These are phyloP conservation scores for Epinephelus malabaricus DNA, from an alignment of 2,797 vertebrate species.

Conservation along the genomic window DNA sequence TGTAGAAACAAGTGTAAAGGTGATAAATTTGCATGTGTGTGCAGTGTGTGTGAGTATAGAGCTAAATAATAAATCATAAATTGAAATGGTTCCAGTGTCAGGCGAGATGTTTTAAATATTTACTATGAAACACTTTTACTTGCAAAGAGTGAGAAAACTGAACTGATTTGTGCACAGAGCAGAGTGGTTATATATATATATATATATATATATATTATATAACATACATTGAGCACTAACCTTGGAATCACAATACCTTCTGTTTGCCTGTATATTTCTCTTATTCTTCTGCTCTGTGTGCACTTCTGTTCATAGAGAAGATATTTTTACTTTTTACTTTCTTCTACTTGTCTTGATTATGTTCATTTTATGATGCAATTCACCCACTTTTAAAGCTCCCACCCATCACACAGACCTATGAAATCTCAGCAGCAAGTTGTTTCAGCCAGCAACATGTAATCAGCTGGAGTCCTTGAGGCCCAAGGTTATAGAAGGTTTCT, in stretches of 20 bases:
- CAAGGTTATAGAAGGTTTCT: neutral
- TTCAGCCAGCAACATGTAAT: neutral
- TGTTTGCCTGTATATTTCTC: neutral
- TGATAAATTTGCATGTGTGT: neutral
- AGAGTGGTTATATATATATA: neutral
- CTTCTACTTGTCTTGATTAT: neutral
- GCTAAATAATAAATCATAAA: slow-evolving; percentile 16
- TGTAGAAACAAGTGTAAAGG: neutral
- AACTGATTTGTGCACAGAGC: neutral
- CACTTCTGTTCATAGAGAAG: neutral
- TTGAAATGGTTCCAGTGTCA: slow-evolving; percentile 4
- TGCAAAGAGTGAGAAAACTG: neutral
- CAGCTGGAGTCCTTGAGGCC: neutral
- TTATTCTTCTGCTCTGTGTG: neutral
- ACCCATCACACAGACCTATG: neutral
- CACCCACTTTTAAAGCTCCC: neutral
- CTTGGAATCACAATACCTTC: neutral
- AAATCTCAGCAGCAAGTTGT: neutral
- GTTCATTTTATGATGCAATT: neutral
- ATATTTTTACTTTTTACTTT: neutral
- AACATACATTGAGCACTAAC: neutral
- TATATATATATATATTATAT: neutral
- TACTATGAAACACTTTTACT: neutral
- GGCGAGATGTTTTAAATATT: slow-evolving; percentile 7
- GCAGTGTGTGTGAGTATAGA: neutral